A percentile compares a stretch with the other conserved stretches of the same genome.
Conservation (phyloP, 1,140 invertebrate species). For the Amphibalanus amphitrite region DNA sequence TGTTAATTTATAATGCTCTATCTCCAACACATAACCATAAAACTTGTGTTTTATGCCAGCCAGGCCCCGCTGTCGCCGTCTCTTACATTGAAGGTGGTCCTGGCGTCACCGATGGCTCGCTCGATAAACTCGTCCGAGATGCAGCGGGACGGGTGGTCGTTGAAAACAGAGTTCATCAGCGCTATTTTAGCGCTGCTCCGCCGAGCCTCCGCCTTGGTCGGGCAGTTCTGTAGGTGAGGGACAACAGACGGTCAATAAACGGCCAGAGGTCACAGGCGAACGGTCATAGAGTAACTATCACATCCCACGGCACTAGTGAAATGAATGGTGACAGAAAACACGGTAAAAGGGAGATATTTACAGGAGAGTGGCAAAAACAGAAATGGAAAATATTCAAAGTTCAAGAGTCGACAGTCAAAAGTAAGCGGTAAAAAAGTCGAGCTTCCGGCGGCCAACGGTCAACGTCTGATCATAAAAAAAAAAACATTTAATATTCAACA, state of each 20-base stretch:
- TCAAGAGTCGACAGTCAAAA: no score
- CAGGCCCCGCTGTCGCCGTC: no score
- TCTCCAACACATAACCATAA: no score
- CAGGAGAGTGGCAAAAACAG: neutral
- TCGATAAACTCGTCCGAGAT: constrained; percentile 89
- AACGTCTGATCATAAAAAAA: no score
- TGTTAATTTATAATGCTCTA: no score
- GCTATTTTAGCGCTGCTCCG: constrained; percentile 88
- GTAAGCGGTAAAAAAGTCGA: no score
- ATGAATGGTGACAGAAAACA: neutral
- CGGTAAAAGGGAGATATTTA: neutral
- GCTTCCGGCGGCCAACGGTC: no score
- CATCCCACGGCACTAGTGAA: neutral
- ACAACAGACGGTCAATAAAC: no score
- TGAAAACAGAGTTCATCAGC: constrained; percentile 91
- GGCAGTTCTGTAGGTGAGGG: constrained; percentile 52
- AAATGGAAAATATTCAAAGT: neutral
- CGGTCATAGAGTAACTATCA: no score
- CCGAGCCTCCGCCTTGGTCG: constrained; percentile 82
- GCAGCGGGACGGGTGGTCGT: constrained; percentile 79
- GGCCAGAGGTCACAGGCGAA: no score
- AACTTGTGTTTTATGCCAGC: no score
- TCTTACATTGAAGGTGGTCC: constrained; percentile 37
- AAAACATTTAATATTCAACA: no score
- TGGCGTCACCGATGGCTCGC: constrained; percentile 73